Conservation (phyloP, 1,140 invertebrate genomes). For the Aphelinus certus region DNA sequence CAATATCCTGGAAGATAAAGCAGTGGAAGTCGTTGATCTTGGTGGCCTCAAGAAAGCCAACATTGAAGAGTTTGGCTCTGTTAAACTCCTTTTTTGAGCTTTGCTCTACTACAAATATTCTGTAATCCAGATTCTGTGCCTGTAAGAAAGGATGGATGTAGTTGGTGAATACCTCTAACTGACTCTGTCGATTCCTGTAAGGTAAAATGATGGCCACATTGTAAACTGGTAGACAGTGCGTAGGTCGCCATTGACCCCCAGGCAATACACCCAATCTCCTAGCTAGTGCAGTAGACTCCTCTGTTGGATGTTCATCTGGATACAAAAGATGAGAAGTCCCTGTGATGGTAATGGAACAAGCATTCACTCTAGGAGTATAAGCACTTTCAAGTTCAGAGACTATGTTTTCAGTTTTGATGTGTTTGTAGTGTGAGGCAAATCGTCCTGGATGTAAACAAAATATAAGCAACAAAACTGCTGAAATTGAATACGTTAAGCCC, state of each 20-base stretch:
- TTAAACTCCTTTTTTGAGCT: constrained; percentile 83
- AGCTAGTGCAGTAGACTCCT: constrained; percentile 54
- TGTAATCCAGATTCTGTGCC: constrained; percentile 85
- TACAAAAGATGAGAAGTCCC: constrained; percentile 51
- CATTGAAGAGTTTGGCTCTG: constrained; percentile 92
- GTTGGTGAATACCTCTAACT: constrained; percentile 83
- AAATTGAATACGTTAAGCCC: constrained; percentile 48
- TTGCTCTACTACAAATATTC: constrained; percentile 93
- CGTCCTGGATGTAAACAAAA: constrained; percentile 60
- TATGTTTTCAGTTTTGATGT: constrained; percentile 60
- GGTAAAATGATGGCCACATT: constrained; percentile 89
- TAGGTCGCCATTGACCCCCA: constrained; percentile 79
- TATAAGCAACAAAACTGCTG: constrained; percentile 48
- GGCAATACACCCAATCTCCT: constrained; percentile 55
- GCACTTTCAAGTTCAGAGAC: constrained; percentile 58
- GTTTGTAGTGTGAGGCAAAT: constrained; percentile 62
- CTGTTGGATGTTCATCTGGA: constrained; percentile 55
- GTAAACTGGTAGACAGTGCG: constrained; percentile 77
- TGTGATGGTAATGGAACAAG: constrained; percentile 49
- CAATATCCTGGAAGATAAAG: constrained; percentile 95
- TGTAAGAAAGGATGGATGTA: constrained; percentile 92
- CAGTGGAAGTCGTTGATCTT: constrained; percentile 81
- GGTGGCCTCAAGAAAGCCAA: constrained; percentile 83
- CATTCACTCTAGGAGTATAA: constrained; percentile 55
- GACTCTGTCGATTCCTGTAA: constrained; percentile 83